phyloP scores from a whole-genome alignment of 1,140 invertebrate species.

The Drosophila jambulina region DNA sequence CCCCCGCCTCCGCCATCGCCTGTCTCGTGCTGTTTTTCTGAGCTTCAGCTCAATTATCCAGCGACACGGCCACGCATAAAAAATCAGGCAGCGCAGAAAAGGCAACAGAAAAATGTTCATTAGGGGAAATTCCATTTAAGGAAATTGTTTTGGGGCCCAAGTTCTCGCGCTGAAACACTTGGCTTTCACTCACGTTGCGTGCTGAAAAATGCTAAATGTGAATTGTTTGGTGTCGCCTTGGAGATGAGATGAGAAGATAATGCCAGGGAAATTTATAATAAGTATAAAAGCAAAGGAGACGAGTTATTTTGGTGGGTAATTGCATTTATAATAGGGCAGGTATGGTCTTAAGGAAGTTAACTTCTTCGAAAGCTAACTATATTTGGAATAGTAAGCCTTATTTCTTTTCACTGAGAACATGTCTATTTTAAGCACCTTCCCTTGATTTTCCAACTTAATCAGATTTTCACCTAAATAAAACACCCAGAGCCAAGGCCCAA shows the following conservation, averaged over 20 bases:
- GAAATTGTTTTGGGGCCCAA: slow-evolving; percentile 62
- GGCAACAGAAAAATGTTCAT: slow-evolving; percentile 68
- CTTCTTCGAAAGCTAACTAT: not conserved
- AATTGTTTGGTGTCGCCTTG: slow-evolving; percentile 39
- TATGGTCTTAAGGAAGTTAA: not conserved
- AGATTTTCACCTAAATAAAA: slow-evolving; percentile 6
- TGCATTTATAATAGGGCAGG: slow-evolving; percentile 3
- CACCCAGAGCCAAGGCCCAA: slow-evolving; percentile 4
- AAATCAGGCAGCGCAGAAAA: slow-evolving; percentile 40
- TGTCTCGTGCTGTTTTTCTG: slow-evolving; percentile 60
- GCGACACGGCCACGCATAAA: slow-evolving; percentile 62
- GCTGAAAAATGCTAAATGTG: slow-evolving; percentile 48
- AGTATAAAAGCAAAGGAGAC: no score
- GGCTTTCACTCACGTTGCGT: slow-evolving; percentile 21
- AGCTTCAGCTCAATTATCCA: slow-evolving; percentile 69
- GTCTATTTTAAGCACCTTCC: not conserved
- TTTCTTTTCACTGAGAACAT: not conserved
- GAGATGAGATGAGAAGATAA: slow-evolving; percentile 26
- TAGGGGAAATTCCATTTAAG: slow-evolving; percentile 75
- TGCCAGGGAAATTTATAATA: not conserved
- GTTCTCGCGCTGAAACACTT: slow-evolving; percentile 16
- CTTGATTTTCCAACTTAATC: slow-evolving; percentile 7
- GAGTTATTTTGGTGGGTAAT: not conserved
- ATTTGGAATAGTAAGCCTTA: not conserved
- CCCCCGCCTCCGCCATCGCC: slow-evolving; percentile 15